These are phyloP conservation scores for Penaeus japonicus DNA, from an alignment of 1,140 invertebrate genomes.

Conservation along the genomic window DNA sequence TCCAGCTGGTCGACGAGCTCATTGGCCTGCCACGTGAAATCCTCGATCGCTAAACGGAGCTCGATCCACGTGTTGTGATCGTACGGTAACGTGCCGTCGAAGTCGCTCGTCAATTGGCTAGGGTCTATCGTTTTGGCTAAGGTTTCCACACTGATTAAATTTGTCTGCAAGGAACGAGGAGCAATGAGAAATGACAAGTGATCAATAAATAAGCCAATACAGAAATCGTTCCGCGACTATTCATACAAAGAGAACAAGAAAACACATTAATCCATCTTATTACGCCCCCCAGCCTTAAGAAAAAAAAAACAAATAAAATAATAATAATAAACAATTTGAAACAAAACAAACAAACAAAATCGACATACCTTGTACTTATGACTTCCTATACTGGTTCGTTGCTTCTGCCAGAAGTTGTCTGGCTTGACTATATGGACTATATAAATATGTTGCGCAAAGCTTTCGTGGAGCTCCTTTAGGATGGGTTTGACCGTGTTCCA, in stretches of 20 bases:
- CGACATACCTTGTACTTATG: constrained; percentile 99
- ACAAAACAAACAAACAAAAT: constrained; percentile 35
- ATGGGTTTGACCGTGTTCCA: constrained; percentile 97
- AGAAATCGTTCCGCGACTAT: too few relatives aligned
- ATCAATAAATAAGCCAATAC: background rate
- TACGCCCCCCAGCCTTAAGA: constrained; percentile 63
- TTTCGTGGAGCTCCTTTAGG: constrained; percentile 94
- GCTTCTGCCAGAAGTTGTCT: constrained; percentile 99
- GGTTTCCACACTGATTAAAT: constrained; percentile 93
- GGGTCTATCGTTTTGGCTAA: constrained; percentile 90
- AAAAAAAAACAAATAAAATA: background rate
- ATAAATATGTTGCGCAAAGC: constrained; percentile 87
- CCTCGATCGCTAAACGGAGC: constrained; percentile 88
- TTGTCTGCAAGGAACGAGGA: constrained; percentile 80
- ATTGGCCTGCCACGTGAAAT: constrained; percentile 92
- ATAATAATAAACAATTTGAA: background rate
- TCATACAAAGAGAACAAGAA: too few relatives aligned
- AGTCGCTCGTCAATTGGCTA: constrained; percentile 88
- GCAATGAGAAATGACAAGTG: too few relatives aligned
- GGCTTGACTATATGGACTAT: constrained; percentile 96
- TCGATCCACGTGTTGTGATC: constrained; percentile 98
- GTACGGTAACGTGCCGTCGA: constrained; percentile 92
- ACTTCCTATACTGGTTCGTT: constrained; percentile 93
- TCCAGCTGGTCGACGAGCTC: constrained; percentile 91
- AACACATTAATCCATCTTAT: too few relatives aligned